phyloP scores from a whole-genome alignment of 2,113 vertebrate genomes.

The Chionodraco myersi region DNA sequence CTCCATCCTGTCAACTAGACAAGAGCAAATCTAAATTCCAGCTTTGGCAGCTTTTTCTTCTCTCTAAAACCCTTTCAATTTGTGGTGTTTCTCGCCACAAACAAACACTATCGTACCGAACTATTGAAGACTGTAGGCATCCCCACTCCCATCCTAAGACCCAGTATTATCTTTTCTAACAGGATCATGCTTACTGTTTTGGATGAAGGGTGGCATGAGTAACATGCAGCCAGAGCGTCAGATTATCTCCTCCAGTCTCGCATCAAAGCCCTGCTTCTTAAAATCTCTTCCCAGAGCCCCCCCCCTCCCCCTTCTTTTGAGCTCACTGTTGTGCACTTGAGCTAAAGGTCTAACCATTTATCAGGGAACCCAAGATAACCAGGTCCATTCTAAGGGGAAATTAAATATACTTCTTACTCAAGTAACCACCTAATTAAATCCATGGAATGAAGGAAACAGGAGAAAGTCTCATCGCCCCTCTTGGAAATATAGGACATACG shows the following conservation, averaged over 20 bases:
- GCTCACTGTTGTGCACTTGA: slow-evolving; percentile 33
- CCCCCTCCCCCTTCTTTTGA: slow-evolving; percentile 26
- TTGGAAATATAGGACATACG: slow-evolving; percentile 3
- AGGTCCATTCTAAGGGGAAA: slow-evolving; percentile 24
- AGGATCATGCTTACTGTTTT: slow-evolving; percentile 67
- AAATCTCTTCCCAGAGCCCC: slow-evolving; percentile 58
- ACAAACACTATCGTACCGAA: slow-evolving; percentile 45
- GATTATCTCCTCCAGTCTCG: slow-evolving; percentile 63
- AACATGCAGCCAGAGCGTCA: slow-evolving; percentile 58
- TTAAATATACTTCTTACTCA: slow-evolving; percentile 33
- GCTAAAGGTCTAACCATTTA: slow-evolving; percentile 62
- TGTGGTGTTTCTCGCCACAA: slow-evolving; percentile 31
- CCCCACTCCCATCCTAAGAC: slow-evolving; percentile 44
- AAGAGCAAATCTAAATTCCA: slow-evolving; percentile 40
- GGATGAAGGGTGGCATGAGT: slow-evolving; percentile 64
- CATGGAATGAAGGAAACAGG: slow-evolving; percentile 23
- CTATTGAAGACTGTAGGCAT: slow-evolving; percentile 30
- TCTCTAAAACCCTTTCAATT: slow-evolving; percentile 17
- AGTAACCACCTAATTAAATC: slow-evolving; percentile 47
- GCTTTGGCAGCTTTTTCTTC: background rate
- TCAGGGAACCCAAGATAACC: slow-evolving; percentile 57
- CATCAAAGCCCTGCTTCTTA: slow-evolving; percentile 57
- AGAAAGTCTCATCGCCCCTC: slow-evolving; percentile 15
- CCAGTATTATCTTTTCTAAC: slow-evolving; percentile 67
- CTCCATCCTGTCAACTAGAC: slow-evolving; percentile 52